phyloP scores from a whole-genome alignment of 2,888 invertebrate species.

The Pasiphila rectangulata region DNA sequence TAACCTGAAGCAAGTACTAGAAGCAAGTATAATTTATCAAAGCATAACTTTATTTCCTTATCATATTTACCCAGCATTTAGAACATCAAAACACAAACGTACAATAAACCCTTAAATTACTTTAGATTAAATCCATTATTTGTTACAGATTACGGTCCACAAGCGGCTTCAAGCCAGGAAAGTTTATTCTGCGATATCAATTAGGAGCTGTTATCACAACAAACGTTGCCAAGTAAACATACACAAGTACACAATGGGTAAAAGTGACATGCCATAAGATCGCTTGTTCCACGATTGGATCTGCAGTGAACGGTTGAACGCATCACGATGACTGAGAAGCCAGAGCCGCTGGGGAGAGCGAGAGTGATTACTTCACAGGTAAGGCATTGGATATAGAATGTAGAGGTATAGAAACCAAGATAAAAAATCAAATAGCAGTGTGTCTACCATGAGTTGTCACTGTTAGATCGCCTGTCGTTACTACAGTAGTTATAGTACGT shows the following conservation, averaged over 20 bases:
- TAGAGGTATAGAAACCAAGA: too few species aligned
- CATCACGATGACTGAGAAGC: conserved; percentile 30
- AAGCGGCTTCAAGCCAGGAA: background rate
- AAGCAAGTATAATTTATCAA: too few species aligned
- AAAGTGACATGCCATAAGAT: too few species aligned
- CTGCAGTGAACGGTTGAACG: conserved; percentile 10
- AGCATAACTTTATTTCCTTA: too few species aligned
- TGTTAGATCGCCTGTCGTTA: too few species aligned
- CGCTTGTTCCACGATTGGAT: conserved; percentile 14
- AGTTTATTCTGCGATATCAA: conserved; percentile 3
- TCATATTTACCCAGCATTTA: too few species aligned
- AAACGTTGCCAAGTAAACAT: conserved; percentile 12
- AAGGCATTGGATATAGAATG: conserved; percentile 13
- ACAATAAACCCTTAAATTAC: background rate
- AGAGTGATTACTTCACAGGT: conserved; percentile 52
- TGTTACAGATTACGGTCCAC: conserved; percentile 7
- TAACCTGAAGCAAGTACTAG: too few species aligned
- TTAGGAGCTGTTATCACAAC: conserved; percentile 8
- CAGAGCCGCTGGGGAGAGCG: conserved; percentile 35
- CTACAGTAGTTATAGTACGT: too few species aligned
- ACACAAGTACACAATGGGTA: too few species aligned
- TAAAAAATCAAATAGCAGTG: too few species aligned
- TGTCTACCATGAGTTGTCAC: too few species aligned
- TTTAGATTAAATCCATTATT: conserved; percentile 3
- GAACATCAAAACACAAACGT: background rate